Evolutionary conservation across 2,797 vertebrate species (phyloP), one percentile per base, ranked within the genome.

Genomic region (Parotocinclus haroldoi): DNA sequence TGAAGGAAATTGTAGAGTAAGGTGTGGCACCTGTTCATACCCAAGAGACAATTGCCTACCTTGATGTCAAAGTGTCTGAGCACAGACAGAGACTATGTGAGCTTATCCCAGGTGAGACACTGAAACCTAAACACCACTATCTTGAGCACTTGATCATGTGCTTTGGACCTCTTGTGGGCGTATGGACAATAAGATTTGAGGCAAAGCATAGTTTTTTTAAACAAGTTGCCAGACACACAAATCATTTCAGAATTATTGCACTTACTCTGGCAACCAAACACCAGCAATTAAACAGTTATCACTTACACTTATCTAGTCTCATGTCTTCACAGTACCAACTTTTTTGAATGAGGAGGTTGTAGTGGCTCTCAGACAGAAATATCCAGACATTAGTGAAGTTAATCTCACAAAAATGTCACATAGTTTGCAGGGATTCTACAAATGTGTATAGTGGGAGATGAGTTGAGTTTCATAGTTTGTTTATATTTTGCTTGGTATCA

Each of bases 341-440:
- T 63, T 78, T 58, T 10, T 80, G 58, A 76, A 75, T 76, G n/a
- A 74, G 14, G 69, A 76, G n/a, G 66, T 80, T 69, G 71, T 70
- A 10, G 37, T 71, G 49, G 59, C 67, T 66, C 65, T 79, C 37
- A 76, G 71, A n/a, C 71, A 72, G 61, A 79, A 78, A 12, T 71
- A 64, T 75, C 72, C 69, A 77, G 59, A 67, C 7, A 68, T 76
- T 12, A 74, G 65, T 70, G 55, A 75, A 75, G 69, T 77, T 60
- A 5, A 76, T 72, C 61, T 77, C 36, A 37, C 72, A 72, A 79
- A 77, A 73, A 18, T 79, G 59, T 75, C 52, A 71, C 69, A 1
- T 60, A 80, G 72, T 80, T 76, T 17, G 62, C 76, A 61, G 76
- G 76, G 37, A 46, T 71, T 65, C 48, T 71, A 18, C 61, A 71